Evolutionary conservation across 2,113 vertebrate species (phyloP).

Genomic region (Tetraodon nigroviridis): DNA sequence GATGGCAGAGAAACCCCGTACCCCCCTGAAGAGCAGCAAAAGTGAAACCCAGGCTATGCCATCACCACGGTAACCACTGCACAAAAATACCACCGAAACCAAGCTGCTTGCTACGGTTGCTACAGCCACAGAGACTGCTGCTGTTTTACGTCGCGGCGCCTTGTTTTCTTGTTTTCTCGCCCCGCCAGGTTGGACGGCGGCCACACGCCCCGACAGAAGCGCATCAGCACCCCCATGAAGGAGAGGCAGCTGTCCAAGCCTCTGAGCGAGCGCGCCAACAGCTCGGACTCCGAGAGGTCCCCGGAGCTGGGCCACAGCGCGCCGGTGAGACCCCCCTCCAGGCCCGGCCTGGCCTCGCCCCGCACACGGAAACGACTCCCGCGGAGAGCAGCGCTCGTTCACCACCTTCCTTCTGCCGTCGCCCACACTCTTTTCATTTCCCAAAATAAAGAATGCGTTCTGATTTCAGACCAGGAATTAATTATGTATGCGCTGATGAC

Average conservation of each 20-base stretch:
- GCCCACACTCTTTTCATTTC: neutral
- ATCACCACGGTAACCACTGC: conserved; percentile 77
- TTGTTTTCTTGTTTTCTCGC: neutral
- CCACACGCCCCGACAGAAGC: conserved; percentile 82
- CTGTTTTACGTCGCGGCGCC: neutral
- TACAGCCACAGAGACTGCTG: no score
- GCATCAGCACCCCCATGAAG: conserved; percentile 79
- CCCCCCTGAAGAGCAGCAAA: conserved; percentile 81
- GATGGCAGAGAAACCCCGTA: conserved; percentile 82
- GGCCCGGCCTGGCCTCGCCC: no score
- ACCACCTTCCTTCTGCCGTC: conserved; percentile 24
- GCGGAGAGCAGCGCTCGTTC: conserved; percentile 12
- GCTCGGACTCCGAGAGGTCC: conserved; percentile 85
- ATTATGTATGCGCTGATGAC: conserved; percentile 55
- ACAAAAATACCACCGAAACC: no score
- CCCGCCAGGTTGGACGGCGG: conserved; percentile 74
- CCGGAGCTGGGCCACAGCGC: conserved; percentile 82
- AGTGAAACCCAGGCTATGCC: conserved; percentile 76
- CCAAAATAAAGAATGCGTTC: conserved; percentile 23
- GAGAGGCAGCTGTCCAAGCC: conserved; percentile 86
- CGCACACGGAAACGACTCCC: neutral
- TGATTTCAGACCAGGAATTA: conserved; percentile 38
- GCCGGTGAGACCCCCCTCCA: conserved; percentile 66
- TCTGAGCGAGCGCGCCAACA: conserved; percentile 83
- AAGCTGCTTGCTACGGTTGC: no score